Conservation (phyloP, 30 jellyfish, hydroid and myxozoan species). For the Chrysaora quinquecirrha region DNA sequence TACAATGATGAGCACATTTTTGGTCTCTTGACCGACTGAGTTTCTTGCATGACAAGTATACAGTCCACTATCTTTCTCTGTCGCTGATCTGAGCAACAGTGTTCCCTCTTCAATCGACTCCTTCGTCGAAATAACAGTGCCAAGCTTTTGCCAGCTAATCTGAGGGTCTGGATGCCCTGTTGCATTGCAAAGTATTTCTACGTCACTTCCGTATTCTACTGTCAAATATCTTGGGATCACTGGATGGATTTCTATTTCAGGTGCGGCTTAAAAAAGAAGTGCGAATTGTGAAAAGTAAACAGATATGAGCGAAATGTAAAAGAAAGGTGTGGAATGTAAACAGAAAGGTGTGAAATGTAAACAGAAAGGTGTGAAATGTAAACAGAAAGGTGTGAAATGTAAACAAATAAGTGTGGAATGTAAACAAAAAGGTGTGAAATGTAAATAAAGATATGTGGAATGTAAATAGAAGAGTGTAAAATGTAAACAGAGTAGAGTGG, state of each 20-base stretch:
- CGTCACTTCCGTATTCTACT: slow-evolving; percentile 13
- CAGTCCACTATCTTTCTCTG: slow-evolving; percentile 8
- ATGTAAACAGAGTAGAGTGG: too few species aligned
- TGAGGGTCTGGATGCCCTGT: slow-evolving; percentile 24
- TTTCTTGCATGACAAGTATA: slow-evolving; percentile 9
- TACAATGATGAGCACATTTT: neutral
- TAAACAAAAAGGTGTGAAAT: too few species aligned
- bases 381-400: neutral
- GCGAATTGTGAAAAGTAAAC: neutral
- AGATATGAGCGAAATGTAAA: neutral
- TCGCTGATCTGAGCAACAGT: neutral
- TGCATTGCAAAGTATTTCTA: slow-evolving; percentile 16
- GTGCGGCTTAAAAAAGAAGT: neutral
- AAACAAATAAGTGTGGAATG: neutral
- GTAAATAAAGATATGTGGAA: too few species aligned
- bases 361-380: neutral
- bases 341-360: neutral
- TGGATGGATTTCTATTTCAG: neutral
- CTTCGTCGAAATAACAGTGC: neutral
- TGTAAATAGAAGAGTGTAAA: too few species aligned
- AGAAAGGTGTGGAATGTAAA: neutral
- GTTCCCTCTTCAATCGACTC: neutral
- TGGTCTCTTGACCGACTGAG: neutral
- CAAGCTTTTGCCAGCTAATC: slow-evolving; percentile 15
- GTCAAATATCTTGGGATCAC: neutral